Percentiles rank a stretch among this genome's conserved stretches.
These are phyloP conservation scores for Takifugu bimaculatus DNA, from an alignment of 2,113 vertebrate genomes.

Conservation along the genomic window DNA sequence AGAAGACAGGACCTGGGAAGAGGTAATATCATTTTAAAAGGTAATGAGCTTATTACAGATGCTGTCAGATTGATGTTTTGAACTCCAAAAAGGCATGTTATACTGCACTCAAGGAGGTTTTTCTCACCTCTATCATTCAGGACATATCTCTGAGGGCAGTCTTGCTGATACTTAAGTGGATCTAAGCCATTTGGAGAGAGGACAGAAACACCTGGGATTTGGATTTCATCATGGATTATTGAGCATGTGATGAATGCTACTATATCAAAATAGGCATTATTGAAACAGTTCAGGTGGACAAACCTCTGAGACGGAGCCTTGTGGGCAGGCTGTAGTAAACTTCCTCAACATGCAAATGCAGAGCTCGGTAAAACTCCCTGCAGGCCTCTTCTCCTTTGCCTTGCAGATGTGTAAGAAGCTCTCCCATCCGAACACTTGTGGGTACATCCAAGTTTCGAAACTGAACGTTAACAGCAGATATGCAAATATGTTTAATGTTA, in stretches of 20 bases:
- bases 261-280: not conserved
- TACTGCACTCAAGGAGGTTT: not conserved
- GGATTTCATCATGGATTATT: not conserved
- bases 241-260: not conserved
- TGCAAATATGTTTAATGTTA: not conserved
- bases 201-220: slow-evolving; percentile 15
- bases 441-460: slow-evolving; percentile 88
- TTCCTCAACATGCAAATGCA: slow-evolving; percentile 89
- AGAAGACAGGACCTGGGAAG: slow-evolving; percentile 82
- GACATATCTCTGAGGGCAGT: slow-evolving; percentile 72
- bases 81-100: not conserved
- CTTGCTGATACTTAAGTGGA: slow-evolving; percentile 63
- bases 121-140: slow-evolving; percentile 89
- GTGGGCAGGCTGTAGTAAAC: slow-evolving; percentile 87
- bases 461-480: slow-evolving; percentile 67
- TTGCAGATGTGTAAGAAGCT: slow-evolving; percentile 84
- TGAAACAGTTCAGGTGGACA: slow-evolving; percentile 35
- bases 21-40: not conserved
- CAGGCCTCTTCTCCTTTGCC: slow-evolving; percentile 87
- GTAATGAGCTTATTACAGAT: not conserved
- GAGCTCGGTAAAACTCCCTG: slow-evolving; percentile 90
- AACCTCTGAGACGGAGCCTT: slow-evolving; percentile 79
- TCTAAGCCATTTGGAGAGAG: slow-evolving; percentile 81
- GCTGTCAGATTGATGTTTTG: not conserved
- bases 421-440: slow-evolving; percentile 79